These are phyloP conservation scores for Lates japonicus DNA, from an alignment of 2,797 vertebrate genomes.

Conservation along the genomic window DNA sequence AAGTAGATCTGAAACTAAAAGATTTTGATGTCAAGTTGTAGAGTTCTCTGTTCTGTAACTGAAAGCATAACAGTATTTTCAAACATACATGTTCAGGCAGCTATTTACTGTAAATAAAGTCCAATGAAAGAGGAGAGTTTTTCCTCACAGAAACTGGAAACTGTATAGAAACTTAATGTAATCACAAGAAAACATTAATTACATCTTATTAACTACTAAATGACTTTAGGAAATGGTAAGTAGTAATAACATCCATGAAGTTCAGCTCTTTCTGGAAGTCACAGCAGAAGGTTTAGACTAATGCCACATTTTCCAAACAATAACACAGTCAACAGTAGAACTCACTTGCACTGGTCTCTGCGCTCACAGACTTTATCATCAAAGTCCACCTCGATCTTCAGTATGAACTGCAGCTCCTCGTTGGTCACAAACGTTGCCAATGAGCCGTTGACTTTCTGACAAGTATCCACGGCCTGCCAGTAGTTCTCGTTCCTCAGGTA, in stretches of 20 bases:
- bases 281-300: not conserved
- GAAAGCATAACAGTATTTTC: not conserved
- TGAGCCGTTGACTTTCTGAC: slow-evolving; percentile 95
- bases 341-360: slow-evolving; percentile 95
- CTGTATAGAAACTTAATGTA: not conserved
- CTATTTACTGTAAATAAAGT: not conserved
- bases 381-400: slow-evolving; percentile 96
- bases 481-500: slow-evolving; percentile 96
- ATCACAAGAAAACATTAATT: not conserved
- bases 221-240: not conserved
- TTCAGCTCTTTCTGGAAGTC: not conserved
- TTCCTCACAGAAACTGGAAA: not conserved
- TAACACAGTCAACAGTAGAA: slow-evolving; percentile 4
- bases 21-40: not conserved
- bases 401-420: slow-evolving; percentile 96
- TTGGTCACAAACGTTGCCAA: slow-evolving; percentile 96
- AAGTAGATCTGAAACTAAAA: not conserved
- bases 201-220: not conserved
- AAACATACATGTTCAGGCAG: not conserved
- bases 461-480: slow-evolving; percentile 98
- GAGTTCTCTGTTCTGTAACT: not conserved
- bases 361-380: slow-evolving; percentile 92
- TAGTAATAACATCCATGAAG: not conserved
- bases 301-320: not conserved
- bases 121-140: not conserved